Conservation (phyloP, 2,797 vertebrate species). For the Adrianichthys oophorus region DNA sequence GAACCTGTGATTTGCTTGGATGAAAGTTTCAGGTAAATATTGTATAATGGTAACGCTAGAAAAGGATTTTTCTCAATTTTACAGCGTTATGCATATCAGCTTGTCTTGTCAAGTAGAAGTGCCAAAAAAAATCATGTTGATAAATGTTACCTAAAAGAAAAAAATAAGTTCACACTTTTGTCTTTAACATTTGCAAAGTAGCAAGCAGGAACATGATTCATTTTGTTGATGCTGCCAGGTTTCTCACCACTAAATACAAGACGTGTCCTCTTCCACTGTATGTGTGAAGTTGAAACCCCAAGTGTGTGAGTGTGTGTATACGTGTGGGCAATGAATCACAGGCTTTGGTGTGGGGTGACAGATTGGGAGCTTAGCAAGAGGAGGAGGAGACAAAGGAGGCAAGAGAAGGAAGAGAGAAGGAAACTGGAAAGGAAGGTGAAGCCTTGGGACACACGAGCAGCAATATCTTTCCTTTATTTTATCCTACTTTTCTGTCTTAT, state of each 20-base stretch:
- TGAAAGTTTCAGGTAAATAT: too few species aligned
- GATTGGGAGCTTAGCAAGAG: slow-evolving; percentile 52
- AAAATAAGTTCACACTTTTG: not conserved
- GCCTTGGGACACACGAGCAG: slow-evolving; percentile 34
- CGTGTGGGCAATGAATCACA: slow-evolving; percentile 33
- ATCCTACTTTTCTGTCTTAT: slow-evolving; percentile 24
- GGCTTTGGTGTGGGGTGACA: slow-evolving; percentile 45
- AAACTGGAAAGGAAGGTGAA: slow-evolving; percentile 21
- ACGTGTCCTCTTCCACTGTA: slow-evolving; percentile 3
- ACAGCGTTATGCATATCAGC: too few species aligned
- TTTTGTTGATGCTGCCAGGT: slow-evolving; percentile 28
- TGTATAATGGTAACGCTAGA: too few species aligned
- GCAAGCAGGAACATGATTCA: slow-evolving; percentile 13
- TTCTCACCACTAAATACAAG: slow-evolving; percentile 14
- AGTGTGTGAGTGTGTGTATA: slow-evolving; percentile 20
- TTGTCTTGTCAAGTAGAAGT: too few species aligned
- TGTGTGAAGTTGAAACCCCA: slow-evolving; percentile 4
- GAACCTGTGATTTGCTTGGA: too few species aligned
- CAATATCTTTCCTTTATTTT: slow-evolving; percentile 34
- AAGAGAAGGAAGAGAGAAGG: slow-evolving; percentile 4
- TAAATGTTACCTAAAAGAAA: not conserved
- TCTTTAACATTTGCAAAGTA: slow-evolving; percentile 11
- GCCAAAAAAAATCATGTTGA: too few species aligned
- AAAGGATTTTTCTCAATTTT: too few species aligned
- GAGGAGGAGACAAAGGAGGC: slow-evolving; percentile 18